Evolutionary conservation across 2,888 invertebrate species (phyloP), one percentile per base, ranked within the genome.

Genomic region (Willowsia nigromaculata): DNA sequence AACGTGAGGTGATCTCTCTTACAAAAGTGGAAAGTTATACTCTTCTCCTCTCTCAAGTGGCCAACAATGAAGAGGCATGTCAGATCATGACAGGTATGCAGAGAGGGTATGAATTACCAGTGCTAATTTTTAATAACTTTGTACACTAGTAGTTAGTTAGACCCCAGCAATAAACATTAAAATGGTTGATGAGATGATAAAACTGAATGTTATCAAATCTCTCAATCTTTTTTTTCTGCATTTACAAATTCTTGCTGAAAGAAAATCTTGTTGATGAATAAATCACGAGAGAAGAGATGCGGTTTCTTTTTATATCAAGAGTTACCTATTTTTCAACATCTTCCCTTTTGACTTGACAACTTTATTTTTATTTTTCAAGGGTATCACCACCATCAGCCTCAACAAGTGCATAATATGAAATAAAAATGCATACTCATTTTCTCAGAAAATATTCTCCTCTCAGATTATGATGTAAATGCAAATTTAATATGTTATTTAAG

Each of bases 341-440:
- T 74, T 74, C 27, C 30, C 47, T 50, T 74, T 74, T 68, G 68
- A 74, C 74, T 50, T 74, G 74, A 40, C 71, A 27, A 40, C 74
- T 74, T 47, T 74, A 27, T 37, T 74, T 50, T 74, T 47, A 74
- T 62, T 37, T 74, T 50, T 74, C 74, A 74, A 74, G 74, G 74
- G 74, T 74, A 74, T 43, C 74, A 74, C 13, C 74, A 74, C 13
- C 43, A 71, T 40, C 37, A 62, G 4, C 62, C 13, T 30, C 59
- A 59, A 59, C 0, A 30, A 62, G 9, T 15, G 40, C 22, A 40
- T 18, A 33, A 43, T 18, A 22, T 56, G 40, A 40, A 71, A 4
- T 11, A 71, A 71, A 71, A 71, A 4, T 37, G 22, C 71, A 43
- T 43, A 18, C 1, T 40, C 37, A 71, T 71, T 40, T 62, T 62